Conservation (phyloP, 1,140 invertebrate species). For the Ceratitis capitata region DNA sequence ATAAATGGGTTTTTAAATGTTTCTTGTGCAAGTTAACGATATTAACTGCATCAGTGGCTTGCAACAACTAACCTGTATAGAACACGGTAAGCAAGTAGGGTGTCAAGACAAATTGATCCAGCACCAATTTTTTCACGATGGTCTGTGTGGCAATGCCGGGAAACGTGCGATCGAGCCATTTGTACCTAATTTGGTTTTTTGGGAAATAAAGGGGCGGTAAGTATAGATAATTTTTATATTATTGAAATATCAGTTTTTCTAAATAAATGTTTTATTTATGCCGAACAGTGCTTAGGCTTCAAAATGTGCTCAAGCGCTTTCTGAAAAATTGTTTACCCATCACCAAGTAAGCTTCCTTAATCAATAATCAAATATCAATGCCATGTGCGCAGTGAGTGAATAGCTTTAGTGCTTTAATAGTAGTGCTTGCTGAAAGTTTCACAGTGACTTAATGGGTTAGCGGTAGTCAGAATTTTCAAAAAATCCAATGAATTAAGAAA, state of each 20-base stretch:
- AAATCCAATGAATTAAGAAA: too few relatives aligned
- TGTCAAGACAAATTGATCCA: conserved; percentile 83
- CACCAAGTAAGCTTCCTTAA: not conserved
- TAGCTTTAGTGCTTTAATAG: not conserved
- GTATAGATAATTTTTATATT: too few relatives aligned
- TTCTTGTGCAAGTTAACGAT: not conserved
- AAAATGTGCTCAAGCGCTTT: not conserved
- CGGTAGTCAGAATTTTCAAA: too few relatives aligned
- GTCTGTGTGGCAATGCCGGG: conserved; percentile 72
- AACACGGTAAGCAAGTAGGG: conserved; percentile 76
- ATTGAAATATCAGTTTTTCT: not conserved
- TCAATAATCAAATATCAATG: not conserved
- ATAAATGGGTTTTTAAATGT: not conserved
- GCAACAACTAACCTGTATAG: conserved; percentile 72
- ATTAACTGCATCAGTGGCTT: not conserved
- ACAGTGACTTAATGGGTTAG: too few relatives aligned
- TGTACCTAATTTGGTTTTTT: conserved; percentile 72
- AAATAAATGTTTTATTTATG: not conserved
- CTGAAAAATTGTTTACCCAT: not conserved
- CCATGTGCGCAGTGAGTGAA: not conserved
- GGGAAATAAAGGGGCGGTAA: too few relatives aligned
- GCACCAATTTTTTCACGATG: conserved; percentile 75
- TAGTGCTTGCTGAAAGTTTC: too few relatives aligned
- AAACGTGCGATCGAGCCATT: conserved; percentile 77
- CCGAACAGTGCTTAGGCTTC: not conserved